Conservation (phyloP, 2,113 vertebrate species). For the Odobenus rosmarus region DNA sequence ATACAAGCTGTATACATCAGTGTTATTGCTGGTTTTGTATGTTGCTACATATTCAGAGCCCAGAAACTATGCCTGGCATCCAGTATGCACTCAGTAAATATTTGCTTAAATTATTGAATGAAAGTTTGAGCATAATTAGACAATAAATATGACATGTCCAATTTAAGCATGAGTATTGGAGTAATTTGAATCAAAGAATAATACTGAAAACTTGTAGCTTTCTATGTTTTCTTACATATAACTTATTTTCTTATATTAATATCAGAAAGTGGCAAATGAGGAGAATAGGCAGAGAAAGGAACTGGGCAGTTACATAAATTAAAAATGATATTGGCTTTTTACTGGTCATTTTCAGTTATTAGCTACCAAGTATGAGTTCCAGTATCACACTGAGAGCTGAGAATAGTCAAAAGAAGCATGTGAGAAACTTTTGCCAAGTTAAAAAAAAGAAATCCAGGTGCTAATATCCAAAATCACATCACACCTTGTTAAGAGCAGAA, state of each 20-base stretch:
- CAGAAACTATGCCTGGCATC: not conserved
- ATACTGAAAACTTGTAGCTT: not conserved
- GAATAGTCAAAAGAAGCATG: not conserved
- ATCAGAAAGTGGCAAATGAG: not conserved
- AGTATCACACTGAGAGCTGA: not conserved
- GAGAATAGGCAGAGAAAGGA: not conserved
- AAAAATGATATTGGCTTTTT: not conserved
- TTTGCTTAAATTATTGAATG: not conserved
- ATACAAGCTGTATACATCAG: not conserved
- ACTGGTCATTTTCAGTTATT: not conserved
- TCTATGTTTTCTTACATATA: not conserved
- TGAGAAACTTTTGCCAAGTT: not conserved
- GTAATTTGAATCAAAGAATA: not conserved
- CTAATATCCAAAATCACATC: not conserved
- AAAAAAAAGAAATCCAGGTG: not conserved
- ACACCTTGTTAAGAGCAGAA: not conserved
- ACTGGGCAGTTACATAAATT: not conserved
- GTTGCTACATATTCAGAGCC: not conserved
- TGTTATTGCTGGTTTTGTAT: not conserved
- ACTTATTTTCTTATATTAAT: not conserved
- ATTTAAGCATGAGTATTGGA: not conserved
- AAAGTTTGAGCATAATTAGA: not conserved
- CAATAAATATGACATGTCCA: not conserved
- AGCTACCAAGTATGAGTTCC: not conserved
- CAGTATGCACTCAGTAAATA: not conserved